phyloP scores from a whole-genome alignment of 2,113 vertebrate genomes.

The Psittacara wagleri region DNA sequence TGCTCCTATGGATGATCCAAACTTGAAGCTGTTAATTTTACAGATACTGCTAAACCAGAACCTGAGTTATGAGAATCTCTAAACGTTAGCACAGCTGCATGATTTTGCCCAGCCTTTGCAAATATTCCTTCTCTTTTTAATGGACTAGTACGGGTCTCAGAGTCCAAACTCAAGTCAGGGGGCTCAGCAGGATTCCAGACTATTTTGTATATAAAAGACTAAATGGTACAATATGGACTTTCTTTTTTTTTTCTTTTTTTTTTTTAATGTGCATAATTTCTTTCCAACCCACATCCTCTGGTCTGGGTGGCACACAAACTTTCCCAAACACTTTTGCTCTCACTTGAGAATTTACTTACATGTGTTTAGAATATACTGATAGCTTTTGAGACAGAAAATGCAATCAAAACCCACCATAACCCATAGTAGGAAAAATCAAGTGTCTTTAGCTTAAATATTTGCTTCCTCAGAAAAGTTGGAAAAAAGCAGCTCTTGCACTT shows the following conservation, averaged over 20 bases:
- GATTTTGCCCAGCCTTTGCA: not conserved
- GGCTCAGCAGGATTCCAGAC: not conserved
- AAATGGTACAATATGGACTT: not conserved
- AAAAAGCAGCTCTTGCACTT: not conserved
- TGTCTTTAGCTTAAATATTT: slow-evolving; percentile 37
- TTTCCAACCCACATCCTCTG: not conserved
- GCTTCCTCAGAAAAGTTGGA: not conserved
- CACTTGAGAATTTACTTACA: not conserved
- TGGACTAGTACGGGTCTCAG: not conserved
- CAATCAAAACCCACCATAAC: not conserved
- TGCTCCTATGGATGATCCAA: not conserved
- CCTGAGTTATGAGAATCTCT: not conserved
- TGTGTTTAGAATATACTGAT: slow-evolving; percentile 15
- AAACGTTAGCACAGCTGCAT: not conserved
- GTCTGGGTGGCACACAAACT: not conserved
- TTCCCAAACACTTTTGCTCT: slow-evolving; percentile 26
- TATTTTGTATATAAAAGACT: not conserved
- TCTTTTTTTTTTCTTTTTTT: not conserved
- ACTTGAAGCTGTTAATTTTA: slow-evolving; percentile 30
- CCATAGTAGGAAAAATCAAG: not conserved
- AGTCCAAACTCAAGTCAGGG: not conserved
- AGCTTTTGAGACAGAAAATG: slow-evolving; percentile 26
- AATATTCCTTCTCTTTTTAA: slow-evolving; percentile 1
- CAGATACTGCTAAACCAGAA: slow-evolving; percentile 24
- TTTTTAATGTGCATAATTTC: not conserved